Percentiles rank a stretch among this genome's conserved stretches.
Conservation (phyloP, 2,113 vertebrate species). For the Actenoides lindsayi region DNA sequence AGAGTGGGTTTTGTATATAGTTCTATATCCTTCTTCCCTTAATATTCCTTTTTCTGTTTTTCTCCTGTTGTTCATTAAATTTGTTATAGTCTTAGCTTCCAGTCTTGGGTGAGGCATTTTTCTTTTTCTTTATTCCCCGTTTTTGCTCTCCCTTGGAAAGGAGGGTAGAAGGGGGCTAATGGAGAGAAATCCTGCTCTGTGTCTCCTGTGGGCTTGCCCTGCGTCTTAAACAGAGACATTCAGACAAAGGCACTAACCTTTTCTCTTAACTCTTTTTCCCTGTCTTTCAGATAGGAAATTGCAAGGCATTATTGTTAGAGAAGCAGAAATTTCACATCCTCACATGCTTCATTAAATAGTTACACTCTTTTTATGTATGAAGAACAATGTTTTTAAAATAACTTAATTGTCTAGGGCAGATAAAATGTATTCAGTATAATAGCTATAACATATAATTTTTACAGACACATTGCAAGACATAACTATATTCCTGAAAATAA, state of each 20-base stretch:
- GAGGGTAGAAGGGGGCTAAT: no score
- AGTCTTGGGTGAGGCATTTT: no score
- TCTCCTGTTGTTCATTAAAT: no score
- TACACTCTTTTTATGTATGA: constrained; percentile 50
- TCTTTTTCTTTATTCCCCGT: no score
- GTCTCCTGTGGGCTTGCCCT: no score
- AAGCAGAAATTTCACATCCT: constrained; percentile 47
- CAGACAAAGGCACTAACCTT: constrained; percentile 12
- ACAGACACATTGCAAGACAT: not conserved
- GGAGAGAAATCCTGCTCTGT: no score
- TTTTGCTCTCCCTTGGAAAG: no score
- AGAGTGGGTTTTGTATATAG: no score
- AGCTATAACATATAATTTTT: constrained; percentile 28
- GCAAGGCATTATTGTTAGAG: not conserved
- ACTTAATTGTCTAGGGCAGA: constrained; percentile 47
- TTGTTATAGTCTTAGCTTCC: no score
- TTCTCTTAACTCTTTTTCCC: not conserved
- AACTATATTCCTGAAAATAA: not conserved
- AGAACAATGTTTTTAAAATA: constrained; percentile 53
- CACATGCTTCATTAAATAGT: constrained; percentile 49
- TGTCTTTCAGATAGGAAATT: constrained; percentile 10
- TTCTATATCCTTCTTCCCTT: no score
- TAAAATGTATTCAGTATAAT: constrained; percentile 31
- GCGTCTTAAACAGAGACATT: no score
- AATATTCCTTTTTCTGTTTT: no score